Conservation (phyloP, 2,797 vertebrate genomes). For the Enteromius mattozi region DNA sequence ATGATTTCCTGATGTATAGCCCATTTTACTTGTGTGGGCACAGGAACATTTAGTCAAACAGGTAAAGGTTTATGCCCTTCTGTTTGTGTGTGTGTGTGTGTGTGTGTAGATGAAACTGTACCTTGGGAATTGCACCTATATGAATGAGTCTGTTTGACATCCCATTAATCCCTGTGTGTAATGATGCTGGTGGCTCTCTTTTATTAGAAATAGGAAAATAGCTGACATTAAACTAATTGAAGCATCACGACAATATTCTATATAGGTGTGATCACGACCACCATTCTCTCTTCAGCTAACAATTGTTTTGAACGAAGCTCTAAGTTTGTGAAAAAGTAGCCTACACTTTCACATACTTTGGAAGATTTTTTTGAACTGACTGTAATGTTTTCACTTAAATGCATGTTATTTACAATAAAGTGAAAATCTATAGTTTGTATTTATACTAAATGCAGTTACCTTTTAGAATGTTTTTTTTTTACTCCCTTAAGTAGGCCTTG, state of each 20-base stretch:
- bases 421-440: neutral
- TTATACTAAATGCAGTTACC: neutral
- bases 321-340: neutral
- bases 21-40: slow-evolving; percentile 14
- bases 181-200: slow-evolving; percentile 11
- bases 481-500: neutral
- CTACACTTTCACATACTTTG: neutral
- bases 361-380: neutral
- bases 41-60: slow-evolving; percentile 23
- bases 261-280: slow-evolving; percentile 21
- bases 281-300: neutral
- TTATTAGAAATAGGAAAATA: neutral
- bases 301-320: neutral
- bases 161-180: neutral
- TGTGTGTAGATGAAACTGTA: neutral
- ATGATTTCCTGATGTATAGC: neutral
- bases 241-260: slow-evolving; percentile 2
- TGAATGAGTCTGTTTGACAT: neutral
- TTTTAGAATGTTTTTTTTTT: neutral
- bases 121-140: neutral
- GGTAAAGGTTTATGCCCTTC: neutral
- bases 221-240: neutral
- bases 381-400: neutral
- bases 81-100: neutral
- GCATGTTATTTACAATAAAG: neutral